phyloP scores from a whole-genome alignment of 2,888 invertebrate genomes.

The Argyresthia goedartella region DNA sequence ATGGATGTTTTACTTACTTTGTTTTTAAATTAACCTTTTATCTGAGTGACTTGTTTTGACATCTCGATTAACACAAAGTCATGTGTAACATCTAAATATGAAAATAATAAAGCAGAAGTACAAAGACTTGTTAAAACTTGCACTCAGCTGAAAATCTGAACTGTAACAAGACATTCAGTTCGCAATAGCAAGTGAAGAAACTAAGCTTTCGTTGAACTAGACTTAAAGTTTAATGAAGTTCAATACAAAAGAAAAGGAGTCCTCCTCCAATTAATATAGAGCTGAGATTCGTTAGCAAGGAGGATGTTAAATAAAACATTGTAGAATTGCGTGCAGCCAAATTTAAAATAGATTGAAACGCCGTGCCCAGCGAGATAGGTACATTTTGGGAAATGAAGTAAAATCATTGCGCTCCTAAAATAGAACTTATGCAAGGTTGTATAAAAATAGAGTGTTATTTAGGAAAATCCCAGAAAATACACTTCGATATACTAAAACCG shows the following conservation, averaged over 20 bases:
- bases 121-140: too few species aligned
- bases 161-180: too few species aligned
- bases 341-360: constrained; percentile 54
- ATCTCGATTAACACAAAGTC: too few species aligned
- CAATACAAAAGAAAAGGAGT: constrained; percentile 21
- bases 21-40: too few species aligned
- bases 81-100: too few species aligned
- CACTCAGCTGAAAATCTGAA: too few species aligned
- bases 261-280: constrained; percentile 23
- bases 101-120: too few species aligned
- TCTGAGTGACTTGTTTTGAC: too few species aligned
- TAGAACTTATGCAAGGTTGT: constrained; percentile 47
- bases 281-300: constrained; percentile 29
- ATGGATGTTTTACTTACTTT: too few species aligned
- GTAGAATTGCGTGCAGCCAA: constrained; percentile 33
- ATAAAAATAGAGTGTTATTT: constrained; percentile 34
- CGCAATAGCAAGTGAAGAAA: too few species aligned
- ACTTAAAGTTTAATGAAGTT: constrained; percentile 9
- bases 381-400: constrained; percentile 69
- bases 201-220: too few species aligned
- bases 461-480: background rate
- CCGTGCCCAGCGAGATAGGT: constrained; percentile 52
- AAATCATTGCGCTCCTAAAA: constrained; percentile 47
- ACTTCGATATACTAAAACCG: too few species aligned
- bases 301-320: constrained; percentile 34